A percentile compares a stretch with the other conserved stretches of the same genome.
Evolutionary conservation across 2,888 invertebrate species (phyloP).

Genomic region (Onthophagus sagittarius): DNA sequence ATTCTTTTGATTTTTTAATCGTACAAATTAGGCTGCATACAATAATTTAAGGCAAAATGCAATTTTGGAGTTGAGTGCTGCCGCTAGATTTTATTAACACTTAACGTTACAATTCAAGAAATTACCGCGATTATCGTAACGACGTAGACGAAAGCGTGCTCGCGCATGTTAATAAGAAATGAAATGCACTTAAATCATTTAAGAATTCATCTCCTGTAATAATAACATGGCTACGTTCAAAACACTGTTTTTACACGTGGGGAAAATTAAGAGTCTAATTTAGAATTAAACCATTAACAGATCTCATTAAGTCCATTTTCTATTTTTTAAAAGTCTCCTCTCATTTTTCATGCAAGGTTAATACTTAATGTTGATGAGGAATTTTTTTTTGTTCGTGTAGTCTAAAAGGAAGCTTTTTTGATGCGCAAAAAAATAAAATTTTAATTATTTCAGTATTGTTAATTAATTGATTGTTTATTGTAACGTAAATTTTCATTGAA

Average conservation of each 20-base stretch:
- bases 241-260: neutral
- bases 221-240: neutral
- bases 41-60: neutral
- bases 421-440: no score
- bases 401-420: no score
- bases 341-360: neutral
- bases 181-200: neutral
- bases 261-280: neutral
- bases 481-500: neutral
- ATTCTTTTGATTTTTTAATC: neutral
- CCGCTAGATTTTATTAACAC: neutral
- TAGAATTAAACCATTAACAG: neutral
- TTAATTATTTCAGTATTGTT: neutral
- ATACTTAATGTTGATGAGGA: neutral
- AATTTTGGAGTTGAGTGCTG: neutral
- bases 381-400: no score
- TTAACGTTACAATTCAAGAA: neutral
- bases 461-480: neutral
- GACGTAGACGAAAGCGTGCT: neutral
- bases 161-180: neutral
- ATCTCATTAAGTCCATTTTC: neutral
- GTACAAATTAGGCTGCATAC: neutral
- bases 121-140: neutral
- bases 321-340: neutral
- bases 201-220: neutral